Evolutionary conservation across 2,113 vertebrate genomes (phyloP).

Genomic region (Blennius ocellaris): DNA sequence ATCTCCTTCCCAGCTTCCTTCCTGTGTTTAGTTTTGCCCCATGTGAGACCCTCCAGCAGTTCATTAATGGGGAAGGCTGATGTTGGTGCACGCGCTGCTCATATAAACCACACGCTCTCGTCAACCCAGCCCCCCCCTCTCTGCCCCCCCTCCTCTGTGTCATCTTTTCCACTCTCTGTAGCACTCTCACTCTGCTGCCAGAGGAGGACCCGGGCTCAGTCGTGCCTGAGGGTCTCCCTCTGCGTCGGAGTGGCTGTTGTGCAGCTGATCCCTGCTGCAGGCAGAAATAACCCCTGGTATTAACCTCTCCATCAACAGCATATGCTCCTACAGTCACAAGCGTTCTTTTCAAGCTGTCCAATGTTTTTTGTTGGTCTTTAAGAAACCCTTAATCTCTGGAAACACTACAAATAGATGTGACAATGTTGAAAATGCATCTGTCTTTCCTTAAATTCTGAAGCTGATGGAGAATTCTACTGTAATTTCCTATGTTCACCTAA

Average conservation of each 20-base stretch:
- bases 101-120: constrained; percentile 41
- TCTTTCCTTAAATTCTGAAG: no score
- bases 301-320: background rate
- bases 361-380: constrained; percentile 34
- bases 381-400: background rate
- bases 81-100: constrained; percentile 53
- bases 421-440: no score
- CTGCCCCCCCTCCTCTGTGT: constrained; percentile 15
- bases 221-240: constrained; percentile 68
- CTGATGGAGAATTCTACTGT: no score
- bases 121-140: constrained; percentile 19
- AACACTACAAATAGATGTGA: background rate
- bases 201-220: constrained; percentile 46
- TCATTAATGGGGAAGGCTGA: constrained; percentile 69
- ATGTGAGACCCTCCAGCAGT: constrained; percentile 58
- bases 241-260: constrained; percentile 29
- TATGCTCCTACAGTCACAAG: constrained; percentile 11
- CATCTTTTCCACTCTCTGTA: constrained; percentile 33
- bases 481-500: no score
- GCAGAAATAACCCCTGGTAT: constrained; percentile 15
- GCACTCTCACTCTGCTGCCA: constrained; percentile 26
- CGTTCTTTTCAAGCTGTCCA: constrained; percentile 9
- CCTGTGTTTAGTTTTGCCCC: constrained; percentile 52
- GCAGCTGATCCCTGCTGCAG: constrained; percentile 11
- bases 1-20: constrained; percentile 52